Evolutionary conservation across 2,888 invertebrate species (phyloP), one percentile per base, ranked within the genome.

Genomic region (Papilio elwesi): DNA sequence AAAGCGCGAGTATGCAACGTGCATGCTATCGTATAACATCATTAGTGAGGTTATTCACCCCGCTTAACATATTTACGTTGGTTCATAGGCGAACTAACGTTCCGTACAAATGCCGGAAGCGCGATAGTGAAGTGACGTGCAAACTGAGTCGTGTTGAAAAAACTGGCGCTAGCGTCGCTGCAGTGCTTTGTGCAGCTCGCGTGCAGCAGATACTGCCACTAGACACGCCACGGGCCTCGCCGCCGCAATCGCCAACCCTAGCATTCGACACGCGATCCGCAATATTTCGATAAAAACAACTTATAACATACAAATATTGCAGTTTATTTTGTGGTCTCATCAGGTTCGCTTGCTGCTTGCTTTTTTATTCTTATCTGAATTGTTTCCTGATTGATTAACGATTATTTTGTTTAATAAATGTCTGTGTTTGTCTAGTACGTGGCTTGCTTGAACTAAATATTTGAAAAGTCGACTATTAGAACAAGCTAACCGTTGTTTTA

Each of bases 211-310:
- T 73, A 73, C 64, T 64, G 73, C 51, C 53, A 38, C 16, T 47
- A 64, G 16, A 49, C 74, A 76, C 43, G 38, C 64, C 51, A 55
- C 55, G 48, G 49, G 73, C 69, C 53, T 52, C 52, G 51, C 70
- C 70, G 53, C 74, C 68, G 68, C 64, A 68, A 64, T 64, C 68
- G 63, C 73, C 47, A 51, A 71, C 69, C 57, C 73, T 74, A 71
- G 65, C 69, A 68, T 69, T 74, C 71, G 52, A 71, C 76, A 76
- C 76, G 76, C 76, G 70, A 76, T 74, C 67, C 38, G 13, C 26
- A 70, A 68, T 26, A 65, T 64, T 76, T 74, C 12, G 53, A 64
- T 53, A 63, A 59, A 69, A 71, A 71, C 68, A 55, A 65, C 73
- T 73, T 73, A 70, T 69, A 70, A 74, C 69, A 62, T 26, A 70